Evolutionary conservation across 2,797 vertebrate species (phyloP), one percentile per base, ranked within the genome.

Genomic region (Pogoniulus pusillus): DNA sequence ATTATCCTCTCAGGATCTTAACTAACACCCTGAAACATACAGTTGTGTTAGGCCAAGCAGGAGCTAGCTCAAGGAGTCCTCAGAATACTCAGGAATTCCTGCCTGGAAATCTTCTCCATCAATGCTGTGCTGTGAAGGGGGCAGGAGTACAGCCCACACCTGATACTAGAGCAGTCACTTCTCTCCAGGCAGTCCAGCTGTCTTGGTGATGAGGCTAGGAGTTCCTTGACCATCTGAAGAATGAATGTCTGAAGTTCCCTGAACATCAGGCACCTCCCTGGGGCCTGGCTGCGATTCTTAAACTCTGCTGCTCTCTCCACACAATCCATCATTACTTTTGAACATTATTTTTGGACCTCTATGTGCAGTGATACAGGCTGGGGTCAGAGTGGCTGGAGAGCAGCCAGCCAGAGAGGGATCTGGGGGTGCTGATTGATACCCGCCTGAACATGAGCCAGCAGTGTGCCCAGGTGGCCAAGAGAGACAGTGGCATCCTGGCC

Each of bases 171-270:
- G 72, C 45, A 41, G 71, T 55, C 20, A 14, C 15, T 58, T 29
- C 9, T n/a, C 51, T 54, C 3, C 2, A 64, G 19, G 32, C 0
- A 0, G 20, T 41, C 45, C 19, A 55, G 18, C 34, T 43, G 9
- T 49, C 34, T 43, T 35, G 29, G 37, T 47, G 9, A 18, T 10
- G 53, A 29, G 5, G 0, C 16, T 43, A 34, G 43, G 59, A 65
- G 24, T 14, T 91, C 26, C 73, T 72, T 26, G n/a, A 13, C 10
- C 26, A 51, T 16, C 4, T 29, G 54, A 51, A 30, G 51, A 17
- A 41, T 47, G 41, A 70, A 80, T 1, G 4, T 37, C 53, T 87
- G 30, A 77, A 64, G 39, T 29, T 54, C 34, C 10, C 4, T n/a
- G 34, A n/a, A 11, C 74, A 14, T n/a, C 54, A 37, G 75, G 11